Conservation (phyloP, 92 coral and sea anemone genomes). For the Palythoa caribaeorum region DNA sequence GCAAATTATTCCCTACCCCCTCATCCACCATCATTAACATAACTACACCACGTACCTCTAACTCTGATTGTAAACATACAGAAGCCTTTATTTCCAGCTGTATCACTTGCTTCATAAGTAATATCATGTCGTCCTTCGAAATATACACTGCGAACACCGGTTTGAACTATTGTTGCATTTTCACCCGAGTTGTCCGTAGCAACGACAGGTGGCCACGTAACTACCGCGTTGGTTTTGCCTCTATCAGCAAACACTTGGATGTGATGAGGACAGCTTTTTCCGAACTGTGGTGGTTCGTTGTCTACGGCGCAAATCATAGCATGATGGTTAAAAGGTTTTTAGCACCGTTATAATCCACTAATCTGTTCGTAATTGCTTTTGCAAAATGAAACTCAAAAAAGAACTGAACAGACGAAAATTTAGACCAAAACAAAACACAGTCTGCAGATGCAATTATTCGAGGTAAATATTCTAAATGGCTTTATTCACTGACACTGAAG, state of each 20-base stretch:
- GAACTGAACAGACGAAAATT: too few relatives aligned
- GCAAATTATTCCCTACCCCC: too few relatives aligned
- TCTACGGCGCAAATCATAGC: neutral
- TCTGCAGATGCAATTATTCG: too few relatives aligned
- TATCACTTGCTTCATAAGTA: neutral
- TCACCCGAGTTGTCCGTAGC: slow-evolving; percentile 28
- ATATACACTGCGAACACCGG: slow-evolving; percentile 21
- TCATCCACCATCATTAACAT: neutral
- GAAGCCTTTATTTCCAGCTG: slow-evolving; percentile 16
- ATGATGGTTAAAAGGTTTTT: neutral
- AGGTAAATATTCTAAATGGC: too few relatives aligned
- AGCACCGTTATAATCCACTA: too few relatives aligned
- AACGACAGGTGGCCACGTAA: slow-evolving; percentile 16
- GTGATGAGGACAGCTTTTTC: slow-evolving; percentile 24
- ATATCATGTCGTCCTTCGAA: slow-evolving; percentile 9
- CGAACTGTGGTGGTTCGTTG: slow-evolving; percentile 20
- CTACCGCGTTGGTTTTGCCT: neutral
- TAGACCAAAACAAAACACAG: too few relatives aligned
- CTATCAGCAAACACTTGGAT: slow-evolving; percentile 27
- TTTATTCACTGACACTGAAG: too few relatives aligned
- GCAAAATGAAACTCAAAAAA: too few relatives aligned
- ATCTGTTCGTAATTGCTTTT: too few relatives aligned
- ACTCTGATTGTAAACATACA: neutral
- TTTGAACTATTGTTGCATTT: neutral
- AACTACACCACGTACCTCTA: neutral